Evolutionary conservation across 2,888 invertebrate species (phyloP).

Genomic region (Physocephala rufipes): DNA sequence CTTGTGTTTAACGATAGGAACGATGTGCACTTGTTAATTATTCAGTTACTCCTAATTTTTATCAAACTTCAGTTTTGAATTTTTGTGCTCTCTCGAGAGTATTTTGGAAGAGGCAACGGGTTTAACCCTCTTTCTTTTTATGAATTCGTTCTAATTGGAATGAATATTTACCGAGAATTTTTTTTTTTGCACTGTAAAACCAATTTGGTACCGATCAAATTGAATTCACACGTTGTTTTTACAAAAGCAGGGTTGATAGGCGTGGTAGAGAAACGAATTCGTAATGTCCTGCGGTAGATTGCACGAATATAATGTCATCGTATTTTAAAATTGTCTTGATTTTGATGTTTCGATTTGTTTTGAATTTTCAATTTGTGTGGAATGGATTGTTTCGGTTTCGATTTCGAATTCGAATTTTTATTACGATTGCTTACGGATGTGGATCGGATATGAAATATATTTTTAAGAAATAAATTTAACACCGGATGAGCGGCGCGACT

Average conservation of each 20-base stretch:
- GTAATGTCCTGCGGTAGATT: conserved; percentile 53
- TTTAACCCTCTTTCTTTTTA: background rate
- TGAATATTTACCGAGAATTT: background rate
- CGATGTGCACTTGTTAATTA: conserved; percentile 13
- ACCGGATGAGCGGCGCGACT: conserved; percentile 45
- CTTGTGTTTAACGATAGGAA: conserved; percentile 18
- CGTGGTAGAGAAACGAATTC: conserved; percentile 49
- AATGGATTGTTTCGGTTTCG: conserved; percentile 43
- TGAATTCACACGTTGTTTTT: conserved; percentile 25
- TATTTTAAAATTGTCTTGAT: conserved; percentile 62
- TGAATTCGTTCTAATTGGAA: background rate
- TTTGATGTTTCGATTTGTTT: background rate
- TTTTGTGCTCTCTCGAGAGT: background rate
- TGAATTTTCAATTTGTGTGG: conserved; percentile 36
- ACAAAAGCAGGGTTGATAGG: background rate
- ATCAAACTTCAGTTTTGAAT: background rate
- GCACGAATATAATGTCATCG: conserved; percentile 55
- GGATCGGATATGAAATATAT: conserved; percentile 20
- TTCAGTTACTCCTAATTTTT: background rate
- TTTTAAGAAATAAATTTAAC: background rate
- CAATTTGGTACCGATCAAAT: background rate
- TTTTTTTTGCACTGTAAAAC: conserved; percentile 9
- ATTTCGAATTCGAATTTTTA: conserved; percentile 37
- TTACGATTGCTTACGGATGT: conserved; percentile 48
- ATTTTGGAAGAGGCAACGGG: background rate